Conservation (phyloP, 2,113 vertebrate genomes). For the Psittacula cyanocephala region DNA sequence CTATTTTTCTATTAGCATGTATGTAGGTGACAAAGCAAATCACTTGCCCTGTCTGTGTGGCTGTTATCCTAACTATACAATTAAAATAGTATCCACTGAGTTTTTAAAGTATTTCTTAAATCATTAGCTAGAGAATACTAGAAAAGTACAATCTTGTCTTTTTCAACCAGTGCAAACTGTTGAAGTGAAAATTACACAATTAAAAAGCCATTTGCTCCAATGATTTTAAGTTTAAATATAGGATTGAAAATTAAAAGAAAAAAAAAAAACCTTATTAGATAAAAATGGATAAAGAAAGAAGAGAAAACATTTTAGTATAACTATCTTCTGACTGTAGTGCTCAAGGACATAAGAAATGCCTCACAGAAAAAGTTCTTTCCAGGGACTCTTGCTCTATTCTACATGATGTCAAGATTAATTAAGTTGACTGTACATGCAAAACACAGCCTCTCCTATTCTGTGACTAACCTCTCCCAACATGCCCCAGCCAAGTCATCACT, state of each 20-base stretch:
- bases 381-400: neutral
- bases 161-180: neutral
- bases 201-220: neutral
- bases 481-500: slow-evolving; percentile 24
- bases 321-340: neutral
- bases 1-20: neutral
- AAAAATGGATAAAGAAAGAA: neutral
- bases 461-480: slow-evolving; percentile 39
- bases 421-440: slow-evolving; percentile 34
- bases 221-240: neutral
- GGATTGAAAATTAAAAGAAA: neutral
- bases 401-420: slow-evolving; percentile 17
- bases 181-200: neutral
- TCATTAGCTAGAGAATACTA: neutral
- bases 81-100: neutral
- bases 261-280: neutral
- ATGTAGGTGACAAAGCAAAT: neutral
- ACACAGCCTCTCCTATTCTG: slow-evolving; percentile 24
- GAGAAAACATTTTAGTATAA: neutral
- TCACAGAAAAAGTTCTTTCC: slow-evolving; percentile 30
- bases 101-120: neutral
- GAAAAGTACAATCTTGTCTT: neutral
- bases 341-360: slow-evolving; percentile 32
- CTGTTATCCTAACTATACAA: neutral
- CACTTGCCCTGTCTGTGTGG: neutral